Evolutionary conservation across 2,113 vertebrate genomes (phyloP).

Genomic region (Myotis yumanensis): DNA sequence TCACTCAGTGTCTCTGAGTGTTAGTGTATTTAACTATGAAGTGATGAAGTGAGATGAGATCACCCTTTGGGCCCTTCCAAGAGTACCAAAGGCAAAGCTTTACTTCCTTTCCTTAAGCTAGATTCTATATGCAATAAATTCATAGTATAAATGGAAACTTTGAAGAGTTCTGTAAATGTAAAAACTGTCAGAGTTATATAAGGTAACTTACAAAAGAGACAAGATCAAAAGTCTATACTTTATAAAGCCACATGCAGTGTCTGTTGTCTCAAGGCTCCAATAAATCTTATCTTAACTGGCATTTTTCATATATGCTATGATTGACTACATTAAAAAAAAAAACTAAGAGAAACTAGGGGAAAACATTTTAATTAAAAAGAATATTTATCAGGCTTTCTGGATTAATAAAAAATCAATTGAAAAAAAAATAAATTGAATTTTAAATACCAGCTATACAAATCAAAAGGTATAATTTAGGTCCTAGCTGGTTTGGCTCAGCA

Average conservation of each 20-base stretch:
- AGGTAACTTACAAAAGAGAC: background rate
- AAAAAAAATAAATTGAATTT: background rate
- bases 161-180: slow-evolving; percentile 5
- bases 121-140: background rate
- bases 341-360: background rate
- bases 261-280: background rate
- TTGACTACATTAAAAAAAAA: background rate
- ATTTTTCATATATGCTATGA: background rate
- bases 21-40: background rate
- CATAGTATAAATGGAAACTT: background rate
- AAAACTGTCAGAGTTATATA: background rate
- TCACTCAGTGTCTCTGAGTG: background rate
- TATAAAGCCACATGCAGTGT: background rate
- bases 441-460: background rate
- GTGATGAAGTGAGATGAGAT: background rate
- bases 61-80: background rate
- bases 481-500: too few relatives aligned
- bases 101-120: background rate
- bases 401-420: background rate
- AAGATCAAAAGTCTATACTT: background rate
- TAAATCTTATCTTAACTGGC: background rate
- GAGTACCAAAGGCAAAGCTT: background rate
- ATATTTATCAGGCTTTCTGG: background rate
- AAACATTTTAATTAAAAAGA: background rate
- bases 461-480: background rate